These are phyloP conservation scores for Herpailurus yagouaroundi DNA, from an alignment of 2,113 vertebrate genomes.

Conservation along the genomic window DNA sequence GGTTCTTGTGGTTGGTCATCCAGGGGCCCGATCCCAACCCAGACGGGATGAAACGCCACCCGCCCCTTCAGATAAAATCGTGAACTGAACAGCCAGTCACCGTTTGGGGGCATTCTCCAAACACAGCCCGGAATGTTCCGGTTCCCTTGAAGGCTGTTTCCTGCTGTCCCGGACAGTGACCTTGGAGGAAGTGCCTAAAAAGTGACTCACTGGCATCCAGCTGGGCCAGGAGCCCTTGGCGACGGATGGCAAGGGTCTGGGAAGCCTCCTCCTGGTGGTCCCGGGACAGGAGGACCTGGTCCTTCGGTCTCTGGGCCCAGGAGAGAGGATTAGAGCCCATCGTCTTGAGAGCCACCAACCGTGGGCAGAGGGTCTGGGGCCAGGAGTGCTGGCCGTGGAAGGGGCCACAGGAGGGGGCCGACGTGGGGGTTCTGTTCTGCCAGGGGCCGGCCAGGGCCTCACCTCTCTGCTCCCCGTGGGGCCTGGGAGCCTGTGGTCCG, in stretches of 20 bases:
- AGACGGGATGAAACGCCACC: accelerated
- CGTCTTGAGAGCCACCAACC: no score
- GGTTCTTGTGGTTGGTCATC: accelerated
- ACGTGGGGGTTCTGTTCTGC: not conserved
- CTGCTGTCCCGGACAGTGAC: accelerated
- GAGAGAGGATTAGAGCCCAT: not conserved
- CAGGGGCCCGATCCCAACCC: accelerated
- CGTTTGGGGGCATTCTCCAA: accelerated
- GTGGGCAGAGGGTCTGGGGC: not conserved
- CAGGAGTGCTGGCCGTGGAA: accelerated
- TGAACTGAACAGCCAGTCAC: accelerated
- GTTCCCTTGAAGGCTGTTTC: not conserved
- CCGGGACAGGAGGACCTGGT: not conserved
- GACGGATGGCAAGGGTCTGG: accelerated
- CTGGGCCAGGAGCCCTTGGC: accelerated
- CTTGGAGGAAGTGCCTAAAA: not conserved
- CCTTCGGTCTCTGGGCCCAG: accelerated
- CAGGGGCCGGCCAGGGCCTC: not conserved
- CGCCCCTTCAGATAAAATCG: not conserved
- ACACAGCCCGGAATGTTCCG: accelerated
- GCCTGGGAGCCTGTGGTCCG: not conserved
- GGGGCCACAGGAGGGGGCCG: not conserved
- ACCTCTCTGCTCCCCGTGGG: not conserved
- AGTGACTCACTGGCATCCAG: not conserved
- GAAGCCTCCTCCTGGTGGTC: accelerated